Evolutionary conservation across 2,888 invertebrate genomes (phyloP).

Genomic region (Empis livida): DNA sequence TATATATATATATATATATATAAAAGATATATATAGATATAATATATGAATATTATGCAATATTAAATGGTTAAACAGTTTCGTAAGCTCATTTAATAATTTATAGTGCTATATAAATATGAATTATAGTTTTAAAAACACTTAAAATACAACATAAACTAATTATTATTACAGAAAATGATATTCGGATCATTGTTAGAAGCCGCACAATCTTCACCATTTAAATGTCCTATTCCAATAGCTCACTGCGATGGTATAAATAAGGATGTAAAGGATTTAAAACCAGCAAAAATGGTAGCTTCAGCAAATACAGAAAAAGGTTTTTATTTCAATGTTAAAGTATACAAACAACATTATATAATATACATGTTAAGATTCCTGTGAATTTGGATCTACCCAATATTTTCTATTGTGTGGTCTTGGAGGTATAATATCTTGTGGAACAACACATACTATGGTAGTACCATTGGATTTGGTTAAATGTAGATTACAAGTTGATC

Average conservation of each 20-base stretch:
- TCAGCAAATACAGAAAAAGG: conserved; percentile 25
- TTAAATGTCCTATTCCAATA: conserved; percentile 46
- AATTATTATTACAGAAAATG: conserved; percentile 17
- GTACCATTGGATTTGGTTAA: conserved; percentile 94
- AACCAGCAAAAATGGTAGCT: conserved; percentile 12
- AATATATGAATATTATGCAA: no score
- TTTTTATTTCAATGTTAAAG: conserved; percentile 14
- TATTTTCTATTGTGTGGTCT: conserved; percentile 88
- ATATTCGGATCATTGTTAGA: conserved; percentile 50
- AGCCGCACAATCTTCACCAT: conserved; percentile 48
- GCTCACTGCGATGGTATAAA: conserved; percentile 42
- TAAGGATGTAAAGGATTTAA: not conserved
- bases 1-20: no score
- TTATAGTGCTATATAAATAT: no score
- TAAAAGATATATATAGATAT: no score
- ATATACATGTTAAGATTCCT: conserved; percentile 42
- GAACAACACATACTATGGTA: conserved; percentile 43
- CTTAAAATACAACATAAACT: no score
- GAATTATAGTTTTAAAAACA: no score
- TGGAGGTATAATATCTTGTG: conserved; percentile 60
- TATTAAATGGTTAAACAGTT: no score
- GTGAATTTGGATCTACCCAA: conserved; percentile 81
- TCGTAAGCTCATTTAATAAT: no score
- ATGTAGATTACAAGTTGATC: conserved; percentile 86
- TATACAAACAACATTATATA: not conserved